A percentile compares a stretch with the other conserved stretches of the same genome.
Conservation (phyloP, 2,797 vertebrate genomes). For the Podargus strigoides region DNA sequence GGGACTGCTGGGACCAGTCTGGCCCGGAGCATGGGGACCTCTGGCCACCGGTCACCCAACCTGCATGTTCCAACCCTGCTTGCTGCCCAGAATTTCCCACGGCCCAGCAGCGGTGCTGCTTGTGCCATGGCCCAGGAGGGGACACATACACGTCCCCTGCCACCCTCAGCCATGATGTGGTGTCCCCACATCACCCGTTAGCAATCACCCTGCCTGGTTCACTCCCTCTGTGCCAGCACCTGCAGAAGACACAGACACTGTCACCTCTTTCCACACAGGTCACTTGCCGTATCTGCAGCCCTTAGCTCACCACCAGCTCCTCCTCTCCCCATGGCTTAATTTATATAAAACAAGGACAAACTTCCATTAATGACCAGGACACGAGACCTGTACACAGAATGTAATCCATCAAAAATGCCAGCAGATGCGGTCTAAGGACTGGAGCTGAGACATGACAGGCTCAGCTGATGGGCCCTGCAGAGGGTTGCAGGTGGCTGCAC, state of each 20-base stretch:
- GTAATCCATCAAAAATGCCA: neutral
- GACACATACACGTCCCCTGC: accelerated
- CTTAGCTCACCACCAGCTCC: neutral
- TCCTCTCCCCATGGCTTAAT: neutral
- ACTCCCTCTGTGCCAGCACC: neutral
- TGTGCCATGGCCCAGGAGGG: accelerated
- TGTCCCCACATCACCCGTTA: neutral
- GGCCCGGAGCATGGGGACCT: neutral
- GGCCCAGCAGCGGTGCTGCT: neutral
- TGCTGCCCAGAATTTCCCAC: accelerated
- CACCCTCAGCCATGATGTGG: accelerated
- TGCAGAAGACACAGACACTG: neutral
- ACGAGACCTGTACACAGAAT: accelerated
- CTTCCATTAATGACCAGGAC: neutral
- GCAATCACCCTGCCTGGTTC: neutral
- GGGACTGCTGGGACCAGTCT: accelerated
- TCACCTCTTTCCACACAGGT: neutral
- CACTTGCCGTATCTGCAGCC: neutral
- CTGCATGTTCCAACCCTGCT: neutral
- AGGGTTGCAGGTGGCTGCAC: neutral
- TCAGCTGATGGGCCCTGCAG: neutral
- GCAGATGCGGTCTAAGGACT: neutral
- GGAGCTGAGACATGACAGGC: neutral
- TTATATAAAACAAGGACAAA: neutral
- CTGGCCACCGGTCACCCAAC: neutral